Evolutionary conservation across 2,888 invertebrate species (phyloP).

Genomic region (Macaria liturata): DNA sequence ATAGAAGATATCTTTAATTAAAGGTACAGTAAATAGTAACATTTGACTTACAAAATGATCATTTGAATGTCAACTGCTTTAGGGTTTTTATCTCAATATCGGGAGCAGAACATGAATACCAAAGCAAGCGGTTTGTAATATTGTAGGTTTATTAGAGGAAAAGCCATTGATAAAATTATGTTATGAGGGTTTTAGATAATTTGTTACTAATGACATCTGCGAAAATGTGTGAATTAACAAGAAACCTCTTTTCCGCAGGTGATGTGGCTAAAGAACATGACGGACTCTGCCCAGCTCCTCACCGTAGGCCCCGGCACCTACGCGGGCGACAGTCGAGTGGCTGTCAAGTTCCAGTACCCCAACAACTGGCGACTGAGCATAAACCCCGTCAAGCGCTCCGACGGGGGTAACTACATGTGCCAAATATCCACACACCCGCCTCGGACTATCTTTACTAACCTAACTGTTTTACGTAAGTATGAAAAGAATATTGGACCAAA

Average conservation of each 20-base stretch:
- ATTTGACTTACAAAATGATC: too few species aligned
- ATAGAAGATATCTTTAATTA: too few species aligned
- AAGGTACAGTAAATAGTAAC: too few species aligned
- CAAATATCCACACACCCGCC: constrained; percentile 93
- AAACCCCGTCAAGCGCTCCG: constrained; percentile 87
- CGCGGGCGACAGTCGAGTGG: constrained; percentile 85
- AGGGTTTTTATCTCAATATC: too few species aligned
- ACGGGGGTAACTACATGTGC: constrained; percentile 90
- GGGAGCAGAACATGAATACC: too few species aligned
- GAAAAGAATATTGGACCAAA: background rate
- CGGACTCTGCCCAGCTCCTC: constrained; percentile 85
- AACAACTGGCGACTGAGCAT: constrained; percentile 88
- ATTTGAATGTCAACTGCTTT: too few species aligned
- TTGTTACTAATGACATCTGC: too few species aligned
- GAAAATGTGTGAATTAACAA: too few species aligned
- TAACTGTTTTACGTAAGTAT: constrained; percentile 88
- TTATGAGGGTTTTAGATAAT: too few species aligned
- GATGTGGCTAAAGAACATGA: constrained; percentile 86
- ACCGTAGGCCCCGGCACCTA: constrained; percentile 86
- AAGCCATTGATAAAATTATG: too few species aligned
- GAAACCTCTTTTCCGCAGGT: constrained; percentile 68
- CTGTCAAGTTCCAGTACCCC: constrained; percentile 87
- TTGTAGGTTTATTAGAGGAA: too few species aligned
- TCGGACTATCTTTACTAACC: constrained; percentile 88
- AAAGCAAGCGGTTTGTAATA: too few species aligned